A percentile compares a stretch with the other conserved stretches of the same genome.
Evolutionary conservation across 1,140 invertebrate species (phyloP).

Genomic region (Psix sp.): DNA sequence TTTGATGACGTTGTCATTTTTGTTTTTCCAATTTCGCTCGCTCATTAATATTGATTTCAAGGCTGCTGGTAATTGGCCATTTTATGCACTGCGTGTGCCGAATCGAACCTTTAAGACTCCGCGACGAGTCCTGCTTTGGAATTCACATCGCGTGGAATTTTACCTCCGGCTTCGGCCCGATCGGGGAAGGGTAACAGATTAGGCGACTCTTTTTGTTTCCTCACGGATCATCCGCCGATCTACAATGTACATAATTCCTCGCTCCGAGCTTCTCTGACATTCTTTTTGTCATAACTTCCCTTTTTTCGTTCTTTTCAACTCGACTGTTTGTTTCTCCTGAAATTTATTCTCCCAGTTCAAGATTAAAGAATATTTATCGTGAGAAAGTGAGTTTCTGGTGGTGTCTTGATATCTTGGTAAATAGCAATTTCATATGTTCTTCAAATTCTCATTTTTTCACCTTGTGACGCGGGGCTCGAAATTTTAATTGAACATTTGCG

Average conservation of each 20-base stretch:
- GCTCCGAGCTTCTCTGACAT: neutral
- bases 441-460: no score
- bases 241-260: conserved; percentile 31
- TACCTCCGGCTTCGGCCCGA: conserved; percentile 40
- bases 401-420: neutral
- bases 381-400: conserved; percentile 14
- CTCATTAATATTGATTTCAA: conserved; percentile 61
- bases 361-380: conserved; percentile 45
- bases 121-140: conserved; percentile 28
- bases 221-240: conserved; percentile 31
- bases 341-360: conserved; percentile 23
- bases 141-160: conserved; percentile 46
- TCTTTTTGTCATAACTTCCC: conserved; percentile 25
- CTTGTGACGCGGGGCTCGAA: no score
- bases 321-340: conserved; percentile 21
- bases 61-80: conserved; percentile 46
- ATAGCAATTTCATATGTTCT: no score
- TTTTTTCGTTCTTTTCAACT: conserved; percentile 20
- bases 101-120: conserved; percentile 43
- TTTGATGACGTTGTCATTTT: no score
- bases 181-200: conserved; percentile 35
- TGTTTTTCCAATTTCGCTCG: conserved; percentile 36
- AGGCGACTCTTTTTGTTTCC: conserved; percentile 33
- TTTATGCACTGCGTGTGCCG: conserved; percentile 48
- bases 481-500: neutral